Conservation (phyloP, 2,797 vertebrate genomes). For the Choloepus didactylus region DNA sequence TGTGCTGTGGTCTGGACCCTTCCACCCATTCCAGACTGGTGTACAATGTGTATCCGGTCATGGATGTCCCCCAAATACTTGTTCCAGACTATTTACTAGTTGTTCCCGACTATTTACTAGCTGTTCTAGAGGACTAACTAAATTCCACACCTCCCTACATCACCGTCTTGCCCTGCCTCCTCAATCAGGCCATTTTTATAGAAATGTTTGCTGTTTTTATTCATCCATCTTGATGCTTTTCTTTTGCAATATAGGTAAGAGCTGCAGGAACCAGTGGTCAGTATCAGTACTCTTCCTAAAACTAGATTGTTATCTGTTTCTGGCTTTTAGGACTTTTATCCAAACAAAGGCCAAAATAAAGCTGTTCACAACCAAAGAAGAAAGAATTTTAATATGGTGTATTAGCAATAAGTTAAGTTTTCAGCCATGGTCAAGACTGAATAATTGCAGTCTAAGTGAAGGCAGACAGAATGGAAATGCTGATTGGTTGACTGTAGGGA, state of each 20-base stretch:
- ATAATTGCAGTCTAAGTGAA: neutral
- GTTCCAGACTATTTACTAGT: too few species aligned
- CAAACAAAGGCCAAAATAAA: slow-evolving; percentile 41
- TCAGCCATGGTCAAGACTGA: neutral
- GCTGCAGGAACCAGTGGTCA: neutral
- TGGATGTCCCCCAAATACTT: too few species aligned
- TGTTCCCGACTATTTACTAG: too few species aligned
- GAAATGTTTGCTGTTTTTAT: neutral
- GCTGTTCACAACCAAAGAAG: neutral
- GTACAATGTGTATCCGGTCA: too few species aligned
- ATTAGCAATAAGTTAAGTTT: slow-evolving; percentile 16
- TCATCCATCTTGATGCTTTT: neutral
- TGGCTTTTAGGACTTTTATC: neutral
- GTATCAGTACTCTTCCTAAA: neutral
- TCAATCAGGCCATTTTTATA: neutral
- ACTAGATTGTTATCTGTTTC: neutral
- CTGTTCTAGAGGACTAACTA: too few species aligned
- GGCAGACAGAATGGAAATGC: neutral
- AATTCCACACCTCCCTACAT: too few species aligned
- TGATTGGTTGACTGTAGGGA: neutral
- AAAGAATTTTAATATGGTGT: slow-evolving; percentile 30
- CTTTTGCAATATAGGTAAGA: neutral
- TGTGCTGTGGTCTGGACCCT: too few species aligned
- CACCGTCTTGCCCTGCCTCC: too few species aligned
- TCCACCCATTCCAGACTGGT: too few species aligned